Base-by-base conservation (phyloP, 2,113 vertebrate species). In the Eulacestoma nigropectus region DNA sequence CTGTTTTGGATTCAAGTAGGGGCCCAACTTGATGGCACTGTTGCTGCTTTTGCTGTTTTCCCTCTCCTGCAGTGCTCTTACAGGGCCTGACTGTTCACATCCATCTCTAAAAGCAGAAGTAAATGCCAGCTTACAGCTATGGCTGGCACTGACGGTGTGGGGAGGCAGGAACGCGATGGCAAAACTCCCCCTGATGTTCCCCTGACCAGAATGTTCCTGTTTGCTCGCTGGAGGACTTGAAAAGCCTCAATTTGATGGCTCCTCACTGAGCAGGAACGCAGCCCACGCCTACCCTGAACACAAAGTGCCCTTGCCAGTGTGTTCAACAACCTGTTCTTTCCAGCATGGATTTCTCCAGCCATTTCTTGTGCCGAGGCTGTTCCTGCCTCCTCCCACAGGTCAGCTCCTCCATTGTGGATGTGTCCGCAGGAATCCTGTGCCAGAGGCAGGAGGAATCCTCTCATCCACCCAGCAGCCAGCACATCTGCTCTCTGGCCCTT, bases 361-460 rank as follows among this genome's bases (percentile, higher is more conserved):
- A 0, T 41, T 52, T 63, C 5, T 11, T 29, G n/a, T 67, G 32
- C 49, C 0, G 1, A 68, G 49, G 39, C 14, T 0, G 1, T 41
- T 83, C 26, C 57, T 79, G 41, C 44, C 39, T 63, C 49, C 50
- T 64, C 41, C 26, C 8, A 2, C 59, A 62, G 65, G 53, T 82
- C 42, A 56, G 46, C 21, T 75, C 29, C 46, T 53, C 49, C 7
- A 1, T 12, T 1, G 0, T 23, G 17, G 73, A 10, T 2, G 20
- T 30, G 53, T 53, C 73, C 0, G 0, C 41, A 60, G 60, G 35
- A 27, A 16, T 52, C 8, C 32, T 0, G 0, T 2, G 7, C 39
- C 1, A 2, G 47, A 30, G 39, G 56, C 44, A 67, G 80, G 26
- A 94, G 53, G 53, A 82, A 47, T 55, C 57, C 55, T 90, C 35